Base-by-base conservation (phyloP, 2,113 vertebrate species). In the Heterocephalus glaber region DNA sequence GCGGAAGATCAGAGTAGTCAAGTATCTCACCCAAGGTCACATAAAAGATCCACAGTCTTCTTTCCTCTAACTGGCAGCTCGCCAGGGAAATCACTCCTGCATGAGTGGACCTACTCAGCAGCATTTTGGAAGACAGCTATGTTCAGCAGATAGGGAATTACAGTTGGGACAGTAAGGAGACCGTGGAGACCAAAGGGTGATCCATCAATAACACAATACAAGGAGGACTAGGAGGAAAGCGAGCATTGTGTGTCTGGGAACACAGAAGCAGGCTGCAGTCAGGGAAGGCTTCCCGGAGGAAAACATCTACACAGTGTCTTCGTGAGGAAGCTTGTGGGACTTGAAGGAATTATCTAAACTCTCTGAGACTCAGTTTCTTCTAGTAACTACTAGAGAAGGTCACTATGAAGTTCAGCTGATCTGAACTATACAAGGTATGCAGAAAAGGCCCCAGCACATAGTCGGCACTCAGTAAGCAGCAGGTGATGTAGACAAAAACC, bases 271-370 rank as follows among this genome's bases (percentile, higher is more conserved):
- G 4, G 13, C 19, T 0, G 80, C 58, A 86, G 20, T 84, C 65
- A 5, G 13, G 79, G 70, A 96, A 41, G 77, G 41, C 58, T 93
- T 97, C 77, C 92, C 85, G 76, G 63, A 94, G 58, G 94, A 72
- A 60, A 41, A 6, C 2, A 9, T 56, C 61, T 33, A 24, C 14
- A 12, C 24, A 24, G 11, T 9, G 1, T 47, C 49, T 65, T 38
- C 1, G 3, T 61, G 58, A 80, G 52, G 30, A 83, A 86, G 65
- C 5, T 14, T 74, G 10, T 81, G 38, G 68, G 86, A 70, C 33
- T 28, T 70, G 13, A 97, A 19, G 60, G 61, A 54, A 65, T 38
- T 20, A 60, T 6, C n/a, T 63, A 38, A 41, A 16, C 4, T 44
- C 72, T 94, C 70, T 28, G 24, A 74, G 72, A 82, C 87, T 86